These are phyloP conservation scores for Drosophila kanekoi DNA, from an alignment of 2,888 invertebrate genomes.

Conservation along the genomic window DNA sequence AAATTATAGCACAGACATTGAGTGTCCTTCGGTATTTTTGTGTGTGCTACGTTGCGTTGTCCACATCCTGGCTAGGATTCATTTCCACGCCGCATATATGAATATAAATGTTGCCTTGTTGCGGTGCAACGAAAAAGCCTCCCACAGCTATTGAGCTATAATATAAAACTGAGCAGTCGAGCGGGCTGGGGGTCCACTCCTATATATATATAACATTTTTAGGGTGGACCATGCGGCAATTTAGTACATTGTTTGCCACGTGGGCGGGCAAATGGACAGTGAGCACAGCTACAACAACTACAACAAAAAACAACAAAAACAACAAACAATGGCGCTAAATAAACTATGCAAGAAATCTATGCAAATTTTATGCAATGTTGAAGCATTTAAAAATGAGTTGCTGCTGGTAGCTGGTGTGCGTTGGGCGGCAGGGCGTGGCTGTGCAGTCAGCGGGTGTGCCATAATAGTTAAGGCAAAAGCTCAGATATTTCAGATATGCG, in stretches of 20 bases:
- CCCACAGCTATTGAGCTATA: conserved; percentile 75
- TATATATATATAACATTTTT: conserved; percentile 8
- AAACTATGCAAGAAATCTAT: conserved; percentile 75
- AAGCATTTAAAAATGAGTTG: conserved; percentile 75
- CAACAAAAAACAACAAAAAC: too few species aligned
- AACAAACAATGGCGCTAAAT: conserved; percentile 62
- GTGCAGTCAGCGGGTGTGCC: conserved; percentile 36
- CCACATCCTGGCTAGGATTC: conserved; percentile 60
- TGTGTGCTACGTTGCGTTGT: conserved; percentile 59
- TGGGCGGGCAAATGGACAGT: conserved; percentile 61
- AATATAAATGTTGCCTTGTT: conserved; percentile 71
- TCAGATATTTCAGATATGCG: conserved; percentile 52
- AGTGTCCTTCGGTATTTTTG: conserved; percentile 33
- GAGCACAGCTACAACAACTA: conserved; percentile 31
- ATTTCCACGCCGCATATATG: conserved; percentile 77
- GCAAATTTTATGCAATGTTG: conserved; percentile 78
- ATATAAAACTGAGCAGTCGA: conserved; percentile 43
- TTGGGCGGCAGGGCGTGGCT: conserved; percentile 18
- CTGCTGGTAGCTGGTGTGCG: conserved; percentile 8
- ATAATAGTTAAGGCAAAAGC: conserved; percentile 44
- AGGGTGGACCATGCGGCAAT: conserved; percentile 43
- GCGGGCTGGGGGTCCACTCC: background rate
- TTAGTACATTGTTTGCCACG: conserved; percentile 51
- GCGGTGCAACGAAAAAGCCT: conserved; percentile 57
- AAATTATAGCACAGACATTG: conserved; percentile 47